Percentiles rank a stretch among this genome's conserved stretches.
Conservation (phyloP, 2,888 invertebrate genomes). For the Sisyra terminalis region DNA sequence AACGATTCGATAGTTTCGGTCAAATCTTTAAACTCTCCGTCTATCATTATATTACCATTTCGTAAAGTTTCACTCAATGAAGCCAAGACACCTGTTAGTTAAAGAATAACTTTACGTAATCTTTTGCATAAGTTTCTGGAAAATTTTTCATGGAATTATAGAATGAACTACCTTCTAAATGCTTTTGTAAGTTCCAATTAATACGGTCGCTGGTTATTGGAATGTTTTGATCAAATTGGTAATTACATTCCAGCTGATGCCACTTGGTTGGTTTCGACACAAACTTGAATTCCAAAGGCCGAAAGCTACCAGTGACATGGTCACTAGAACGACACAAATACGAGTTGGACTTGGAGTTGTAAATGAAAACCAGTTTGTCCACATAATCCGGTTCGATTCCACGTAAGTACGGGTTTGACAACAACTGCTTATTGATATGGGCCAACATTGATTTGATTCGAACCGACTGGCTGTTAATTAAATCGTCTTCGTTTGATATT, state of each 20-base stretch:
- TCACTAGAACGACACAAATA: slow-evolving; percentile 50
- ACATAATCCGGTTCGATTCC: slow-evolving; percentile 34
- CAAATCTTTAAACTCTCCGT: slow-evolving; percentile 48
- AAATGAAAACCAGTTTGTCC: slow-evolving; percentile 50
- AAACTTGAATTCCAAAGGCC: slow-evolving; percentile 64
- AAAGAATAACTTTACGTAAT: too few species aligned
- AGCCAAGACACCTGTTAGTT: slow-evolving; percentile 41
- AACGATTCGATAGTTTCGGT: slow-evolving; percentile 45
- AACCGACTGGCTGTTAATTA: slow-evolving; percentile 33
- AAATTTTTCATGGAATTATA: slow-evolving; percentile 7
- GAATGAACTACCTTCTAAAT: slow-evolving; percentile 38
- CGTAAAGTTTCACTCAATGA: slow-evolving; percentile 39
- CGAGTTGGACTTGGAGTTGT: slow-evolving; percentile 33
- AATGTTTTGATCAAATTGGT: slow-evolving; percentile 60
- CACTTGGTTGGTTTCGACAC: slow-evolving; percentile 51
- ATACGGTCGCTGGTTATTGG: slow-evolving; percentile 45
- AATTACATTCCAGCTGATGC: slow-evolving; percentile 58
- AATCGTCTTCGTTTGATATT: slow-evolving; percentile 45
- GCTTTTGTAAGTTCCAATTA: slow-evolving; percentile 47
- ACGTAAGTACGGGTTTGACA: slow-evolving; percentile 37
- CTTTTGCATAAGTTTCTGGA: not conserved
- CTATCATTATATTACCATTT: slow-evolving; percentile 52
- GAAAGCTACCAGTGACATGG: slow-evolving; percentile 33
- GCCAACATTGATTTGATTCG: slow-evolving; percentile 41
- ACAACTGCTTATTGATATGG: slow-evolving; percentile 37